These are phyloP conservation scores for Tenthredo scrophulariae DNA, from an alignment of 2,888 invertebrate species.

Conservation along the genomic window DNA sequence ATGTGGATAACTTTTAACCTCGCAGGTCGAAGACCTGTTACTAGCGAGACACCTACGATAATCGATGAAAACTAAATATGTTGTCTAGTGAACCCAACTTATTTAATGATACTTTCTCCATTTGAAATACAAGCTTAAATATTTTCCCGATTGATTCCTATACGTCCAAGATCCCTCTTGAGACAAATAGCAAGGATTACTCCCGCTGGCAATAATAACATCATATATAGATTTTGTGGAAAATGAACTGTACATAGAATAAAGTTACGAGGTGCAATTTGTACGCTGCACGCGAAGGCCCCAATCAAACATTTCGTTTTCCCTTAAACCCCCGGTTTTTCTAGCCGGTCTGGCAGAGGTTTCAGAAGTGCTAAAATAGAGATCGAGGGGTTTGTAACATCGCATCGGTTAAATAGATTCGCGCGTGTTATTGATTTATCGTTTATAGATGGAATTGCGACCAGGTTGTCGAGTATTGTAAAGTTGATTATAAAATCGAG, in stretches of 20 bases:
- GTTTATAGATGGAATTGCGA: constrained; percentile 44
- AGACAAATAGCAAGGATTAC: background rate
- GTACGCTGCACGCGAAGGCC: constrained; percentile 38
- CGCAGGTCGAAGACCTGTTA: constrained; percentile 38
- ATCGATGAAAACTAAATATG: background rate
- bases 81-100: constrained; percentile 19
- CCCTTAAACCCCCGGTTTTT: constrained; percentile 8
- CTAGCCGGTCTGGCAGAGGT: constrained; percentile 7
- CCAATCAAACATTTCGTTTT: constrained; percentile 38
- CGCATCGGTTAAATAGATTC: constrained; percentile 44
- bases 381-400: constrained; percentile 28
- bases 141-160: background rate
- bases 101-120: background rate
- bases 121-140: background rate
- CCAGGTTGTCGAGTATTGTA: constrained; percentile 21
- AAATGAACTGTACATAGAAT: constrained; percentile 1
- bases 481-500: constrained; percentile 53
- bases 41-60: background rate
- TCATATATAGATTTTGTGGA: constrained; percentile 16
- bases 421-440: constrained; percentile 46
- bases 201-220: background rate
- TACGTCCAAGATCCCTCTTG: background rate
- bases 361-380: constrained; percentile 37
- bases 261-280: constrained; percentile 31
- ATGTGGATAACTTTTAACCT: constrained; percentile 41